Evolutionary conservation across 2,113 vertebrate species (phyloP), one percentile per base, ranked within the genome.

Genomic region (Cyprinodon tularosa): DNA sequence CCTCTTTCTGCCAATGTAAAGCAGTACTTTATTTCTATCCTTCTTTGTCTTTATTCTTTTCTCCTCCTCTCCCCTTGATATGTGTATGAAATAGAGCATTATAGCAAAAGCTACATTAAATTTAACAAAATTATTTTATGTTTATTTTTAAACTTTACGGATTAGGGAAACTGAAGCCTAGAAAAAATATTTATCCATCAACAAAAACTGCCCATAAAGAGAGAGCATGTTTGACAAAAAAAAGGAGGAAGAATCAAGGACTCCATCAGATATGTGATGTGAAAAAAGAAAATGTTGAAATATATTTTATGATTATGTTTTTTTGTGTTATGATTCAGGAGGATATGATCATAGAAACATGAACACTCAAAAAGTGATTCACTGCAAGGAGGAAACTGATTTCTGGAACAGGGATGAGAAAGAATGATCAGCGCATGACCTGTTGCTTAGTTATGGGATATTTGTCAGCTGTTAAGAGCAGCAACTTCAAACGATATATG

Each of bases 301-400:
- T 57, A 9, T 57, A 9, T 8, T 3, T 6, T 57, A n/a, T 57
- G 50, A 57, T n/a, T 7, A 9, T 8, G n/a, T 8, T 7, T 57
- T 29, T 57, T 4, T 81, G 76, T 82, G 71, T 88, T 78, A 82
- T 53, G 29, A 73, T 83, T 72, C 61, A 44, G 72, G 66, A 74
- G 66, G 68, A 40, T 48, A 3, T 66, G 64, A 83, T 60, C 29
- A 64, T 69, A 36, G 42, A 38, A 80, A 82, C 64, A 66, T 60
- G 13, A 44, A 53, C 15, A 15, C 0, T 17, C 37, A 72, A 66
- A 81, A 66, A 47, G 66, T 82, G 84, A 88, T 57, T 86, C 83
- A 85, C 22, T 78, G 68, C 9, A 69, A 72, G 84, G 82, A 80
- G 80, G 74, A 53, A 66, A 57, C 38, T 68, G 39, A 44, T 4